Conservation (phyloP, 2,797 vertebrate genomes). For the Falco concolor region DNA sequence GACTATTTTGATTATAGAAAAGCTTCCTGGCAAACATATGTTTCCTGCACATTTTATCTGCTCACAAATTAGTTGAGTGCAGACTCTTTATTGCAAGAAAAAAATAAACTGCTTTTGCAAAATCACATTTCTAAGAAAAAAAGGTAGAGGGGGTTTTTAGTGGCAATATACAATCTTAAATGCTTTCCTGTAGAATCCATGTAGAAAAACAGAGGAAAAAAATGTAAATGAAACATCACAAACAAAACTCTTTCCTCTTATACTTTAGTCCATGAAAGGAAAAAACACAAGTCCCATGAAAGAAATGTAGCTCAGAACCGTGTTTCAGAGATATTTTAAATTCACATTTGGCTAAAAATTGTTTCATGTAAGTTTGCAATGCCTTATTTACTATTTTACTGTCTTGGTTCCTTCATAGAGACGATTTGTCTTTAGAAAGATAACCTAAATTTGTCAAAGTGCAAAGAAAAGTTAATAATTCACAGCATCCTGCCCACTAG, state of each 20-base stretch:
- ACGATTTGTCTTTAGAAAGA: not conserved
- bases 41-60: not conserved
- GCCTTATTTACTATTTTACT: not conserved
- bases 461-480: constrained; percentile 34
- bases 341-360: not conserved
- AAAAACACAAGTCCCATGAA: not conserved
- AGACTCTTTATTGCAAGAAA: not conserved
- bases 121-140: not conserved
- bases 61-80: not conserved
- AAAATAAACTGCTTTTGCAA: not conserved
- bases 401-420: not conserved
- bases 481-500: constrained; percentile 7
- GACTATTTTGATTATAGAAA: constrained; percentile 15
- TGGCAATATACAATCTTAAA: not conserved
- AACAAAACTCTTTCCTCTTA: not conserved
- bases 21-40: constrained; percentile 22
- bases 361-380: not conserved
- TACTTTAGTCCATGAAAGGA: not conserved
- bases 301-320: not conserved
- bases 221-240: not conserved
- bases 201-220: not conserved
- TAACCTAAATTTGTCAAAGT: constrained; percentile 53
- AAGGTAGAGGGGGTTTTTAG: not conserved
- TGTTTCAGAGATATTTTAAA: not conserved
- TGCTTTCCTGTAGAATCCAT: not conserved